Percentiles rank a stretch among this genome's conserved stretches.
These are phyloP conservation scores for Phyllostomus hastatus DNA, from an alignment of 2,113 vertebrate genomes.

Conservation along the genomic window DNA sequence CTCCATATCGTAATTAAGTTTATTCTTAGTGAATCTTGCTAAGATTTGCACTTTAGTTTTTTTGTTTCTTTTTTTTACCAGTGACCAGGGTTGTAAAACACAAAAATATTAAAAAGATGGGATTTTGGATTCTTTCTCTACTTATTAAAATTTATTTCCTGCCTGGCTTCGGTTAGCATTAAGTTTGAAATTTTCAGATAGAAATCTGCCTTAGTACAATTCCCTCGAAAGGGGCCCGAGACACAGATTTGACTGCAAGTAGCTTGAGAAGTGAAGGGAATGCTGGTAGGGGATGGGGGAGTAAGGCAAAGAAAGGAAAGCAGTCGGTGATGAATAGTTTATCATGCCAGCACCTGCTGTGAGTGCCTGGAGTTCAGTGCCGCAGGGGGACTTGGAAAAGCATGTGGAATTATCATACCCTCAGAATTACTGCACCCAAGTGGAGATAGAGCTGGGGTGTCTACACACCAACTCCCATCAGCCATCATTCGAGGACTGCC, in stretches of 20 bases:
- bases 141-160: not conserved
- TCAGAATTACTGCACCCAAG: not conserved
- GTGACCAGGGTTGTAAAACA: not conserved
- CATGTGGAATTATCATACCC: not conserved
- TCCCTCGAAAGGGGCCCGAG: not conserved
- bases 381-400: not conserved
- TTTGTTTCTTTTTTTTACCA: no score
- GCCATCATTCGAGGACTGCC: not conserved
- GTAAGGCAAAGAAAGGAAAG: not conserved
- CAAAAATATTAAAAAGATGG: not conserved
- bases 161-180: not conserved
- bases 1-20: not conserved
- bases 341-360: not conserved
- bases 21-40: not conserved
- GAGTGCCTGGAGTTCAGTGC: not conserved
- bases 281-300: accelerated
- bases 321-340: not conserved
- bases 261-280: not conserved
- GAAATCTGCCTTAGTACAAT: not conserved
- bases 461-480: not conserved
- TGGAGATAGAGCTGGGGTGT: not conserved
- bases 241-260: not conserved
- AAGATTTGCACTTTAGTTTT: not conserved
- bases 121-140: not conserved
- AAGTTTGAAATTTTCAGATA: not conserved